phyloP scores from a whole-genome alignment of 2,113 vertebrate genomes.

The Zosterops pallidus region DNA sequence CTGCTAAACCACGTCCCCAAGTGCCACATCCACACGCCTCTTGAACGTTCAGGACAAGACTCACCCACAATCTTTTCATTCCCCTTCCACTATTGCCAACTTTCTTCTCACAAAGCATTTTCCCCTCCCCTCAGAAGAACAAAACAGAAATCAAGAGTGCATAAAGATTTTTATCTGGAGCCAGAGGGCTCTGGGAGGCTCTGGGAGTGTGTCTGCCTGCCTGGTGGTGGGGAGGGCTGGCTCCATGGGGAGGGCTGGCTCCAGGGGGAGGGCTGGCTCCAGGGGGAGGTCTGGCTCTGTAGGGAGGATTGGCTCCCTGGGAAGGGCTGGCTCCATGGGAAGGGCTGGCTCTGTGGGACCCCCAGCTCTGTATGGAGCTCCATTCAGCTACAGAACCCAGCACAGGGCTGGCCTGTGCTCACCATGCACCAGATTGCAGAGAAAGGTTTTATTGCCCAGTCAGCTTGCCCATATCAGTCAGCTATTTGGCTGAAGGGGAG shows the following conservation, averaged over 20 bases:
- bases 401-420: not conserved
- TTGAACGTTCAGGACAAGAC: not conserved
- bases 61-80: not conserved
- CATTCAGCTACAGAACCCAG: fast-evolving
- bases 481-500: conserved; percentile 54
- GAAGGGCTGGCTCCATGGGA: not conserved
- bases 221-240: fast-evolving
- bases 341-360: not conserved
- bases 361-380: not conserved
- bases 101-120: not conserved
- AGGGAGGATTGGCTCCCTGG: not conserved
- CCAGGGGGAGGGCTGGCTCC: not conserved
- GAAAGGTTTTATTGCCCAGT: conserved; percentile 1
- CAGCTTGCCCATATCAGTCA: not conserved
- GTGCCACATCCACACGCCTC: not conserved
- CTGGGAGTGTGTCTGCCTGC: not conserved
- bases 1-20: not conserved
- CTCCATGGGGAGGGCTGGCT: not conserved
- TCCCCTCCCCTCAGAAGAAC: not conserved
- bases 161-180: not conserved
- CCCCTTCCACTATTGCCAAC: fast-evolving
- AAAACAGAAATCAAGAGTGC: not conserved
- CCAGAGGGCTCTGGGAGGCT: not conserved
- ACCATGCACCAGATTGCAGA: not conserved
- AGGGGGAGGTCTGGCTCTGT: not conserved